Percentiles rank a stretch among this genome's conserved stretches.
phyloP scores from a whole-genome alignment of 2,888 invertebrate species.

The Tachina grossa region DNA sequence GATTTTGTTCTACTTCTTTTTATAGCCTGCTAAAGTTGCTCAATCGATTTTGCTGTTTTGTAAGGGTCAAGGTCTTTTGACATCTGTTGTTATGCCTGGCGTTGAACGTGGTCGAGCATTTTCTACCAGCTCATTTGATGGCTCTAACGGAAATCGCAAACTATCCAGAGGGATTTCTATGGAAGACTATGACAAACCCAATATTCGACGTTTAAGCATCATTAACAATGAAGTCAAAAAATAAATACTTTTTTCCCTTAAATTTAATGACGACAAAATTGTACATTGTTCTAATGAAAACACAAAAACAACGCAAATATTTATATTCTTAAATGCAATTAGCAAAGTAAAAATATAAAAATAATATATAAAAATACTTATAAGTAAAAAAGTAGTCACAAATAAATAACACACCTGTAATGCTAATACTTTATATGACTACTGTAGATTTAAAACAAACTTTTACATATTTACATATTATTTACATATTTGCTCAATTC shows the following conservation, averaged over 20 bases:
- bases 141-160: constrained; percentile 82
- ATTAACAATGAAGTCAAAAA: constrained; percentile 81
- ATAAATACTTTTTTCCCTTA: constrained; percentile 59
- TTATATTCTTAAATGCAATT: constrained; percentile 55
- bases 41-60: constrained; percentile 94
- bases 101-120: constrained; percentile 88
- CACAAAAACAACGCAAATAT: constrained; percentile 65
- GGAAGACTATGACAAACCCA: constrained; percentile 92
- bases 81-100: constrained; percentile 91
- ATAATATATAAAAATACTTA: constrained; percentile 47
- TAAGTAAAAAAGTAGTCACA: constrained; percentile 51
- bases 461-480: too few species aligned
- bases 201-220: constrained; percentile 89
- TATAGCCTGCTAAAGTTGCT: constrained; percentile 92
- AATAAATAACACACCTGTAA: constrained; percentile 33
- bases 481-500: too few species aligned
- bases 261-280: constrained; percentile 10
- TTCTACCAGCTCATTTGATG: constrained; percentile 84
- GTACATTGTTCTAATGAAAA: constrained; percentile 4
- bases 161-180: constrained; percentile 88
- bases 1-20: constrained; percentile 27
- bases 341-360: constrained; percentile 20
- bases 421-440: background rate
- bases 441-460: background rate
- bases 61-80: constrained; percentile 93